Evolutionary conservation across 1,140 invertebrate genomes (phyloP), one percentile per base, ranked within the genome.

Genomic region (Drosophila carrolli): DNA sequence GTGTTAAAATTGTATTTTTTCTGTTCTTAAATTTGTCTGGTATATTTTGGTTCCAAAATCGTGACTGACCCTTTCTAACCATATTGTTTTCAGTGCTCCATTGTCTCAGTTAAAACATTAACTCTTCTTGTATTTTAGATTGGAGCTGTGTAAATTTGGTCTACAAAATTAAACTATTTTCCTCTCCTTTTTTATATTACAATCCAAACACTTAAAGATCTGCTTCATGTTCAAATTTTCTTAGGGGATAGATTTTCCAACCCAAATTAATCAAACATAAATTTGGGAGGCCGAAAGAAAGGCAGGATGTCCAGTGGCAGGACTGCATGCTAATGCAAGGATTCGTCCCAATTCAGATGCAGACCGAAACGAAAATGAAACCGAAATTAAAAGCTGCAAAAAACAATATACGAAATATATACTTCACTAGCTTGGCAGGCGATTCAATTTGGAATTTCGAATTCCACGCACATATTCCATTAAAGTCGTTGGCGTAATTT

Each of bases 401-500:
- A 63, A 63, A 59, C 57, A 65, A 41, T 40, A 72, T 41, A 51
- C 13, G n/a, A 75, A 53, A 51, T 32, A 73, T 62, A 70, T 37
- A 53, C 14, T 41, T 37, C 27, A 51, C 37, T 67, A 63, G 37
- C 63, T 19, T 23, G 35, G 23, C 19, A 50, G 59, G 37, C 47
- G 37, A 68, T 70, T 76, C 46, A 61, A 67, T 41, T 59, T 61
- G 56, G 46, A 47, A 70, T 81, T 81, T 66, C 8, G 70, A 63
- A 86, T 85, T 68, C 82, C 50, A 63, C 55, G 82, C 82, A 86
- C 82, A 85, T 78, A 61, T 85, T 78, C 70, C 65, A 86, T 86
- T 85, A 85, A 85, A 85, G 82, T 67, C 70, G 82, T 75, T 85
- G 82, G 70, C 75, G 76, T 86, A 85, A 85, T 85, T 86, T 86